Evolutionary conservation across 2,797 vertebrate species (phyloP), one percentile per base, ranked within the genome.

Genomic region (Threskiornis aethiopicus): DNA sequence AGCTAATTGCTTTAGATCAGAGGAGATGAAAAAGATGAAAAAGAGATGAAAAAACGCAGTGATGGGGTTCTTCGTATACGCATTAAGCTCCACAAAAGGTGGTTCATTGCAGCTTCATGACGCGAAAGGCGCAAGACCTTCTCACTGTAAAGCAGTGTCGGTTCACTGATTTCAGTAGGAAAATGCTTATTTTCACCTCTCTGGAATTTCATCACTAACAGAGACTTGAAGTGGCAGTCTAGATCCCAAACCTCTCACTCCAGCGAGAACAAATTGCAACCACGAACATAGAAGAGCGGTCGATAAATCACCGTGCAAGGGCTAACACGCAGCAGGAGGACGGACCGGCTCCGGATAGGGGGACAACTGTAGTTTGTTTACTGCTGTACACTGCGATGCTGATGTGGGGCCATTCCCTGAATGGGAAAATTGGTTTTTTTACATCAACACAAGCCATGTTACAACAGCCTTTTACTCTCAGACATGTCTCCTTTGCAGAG

Each of bases 331-430:
- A 47, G 42, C 5, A 2, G 33, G 62, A 72, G 33, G 29, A 91
- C 0, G 1, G 21, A 44, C 31, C 5, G 7, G 13, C 42, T 89
- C 6, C 3, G 6, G n/a, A 21, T 42, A 12, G 14, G 6, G 3
- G 47, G 7, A 54, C 0, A 6, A 8, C 57, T 83, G 29, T 54
- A 51, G 20, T 33, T 91, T 37, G 13, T 57, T 69, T 42, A 16
- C 49, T 67, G 29, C 37, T n/a, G 10, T n/a, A 28, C 7, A 8
- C 31, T 66, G 42, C 46, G 61, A 2, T 83, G 84, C 42, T 93
- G 66, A 52, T 1, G 4, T 33, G 11, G 5, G 24, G 5, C 42
- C 18, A 10, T 82, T 84, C 33, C 16, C 7, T 57, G 49, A 72
- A 59, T 17, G 0, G 1, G 51, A 83, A 84, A 75, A 69, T 39